Evolutionary conservation across 2,888 invertebrate species (phyloP).

Genomic region (Cheilosia impressa): DNA sequence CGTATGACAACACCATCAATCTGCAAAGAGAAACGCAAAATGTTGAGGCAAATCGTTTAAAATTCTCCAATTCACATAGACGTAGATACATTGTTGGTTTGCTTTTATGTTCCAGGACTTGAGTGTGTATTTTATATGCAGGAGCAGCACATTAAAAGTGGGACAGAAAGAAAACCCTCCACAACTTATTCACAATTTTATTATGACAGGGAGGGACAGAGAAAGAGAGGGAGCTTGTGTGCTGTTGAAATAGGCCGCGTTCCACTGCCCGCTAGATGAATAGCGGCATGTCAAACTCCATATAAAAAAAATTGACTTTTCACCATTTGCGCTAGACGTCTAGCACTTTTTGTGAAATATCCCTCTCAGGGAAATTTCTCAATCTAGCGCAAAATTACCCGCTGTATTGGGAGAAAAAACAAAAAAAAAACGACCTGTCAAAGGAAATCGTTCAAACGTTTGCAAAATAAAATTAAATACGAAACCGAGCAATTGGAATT

Average conservation of each 20-base stretch:
- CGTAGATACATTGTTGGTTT: conserved; percentile 7
- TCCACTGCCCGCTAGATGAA: too few species aligned
- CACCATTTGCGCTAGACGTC: too few species aligned
- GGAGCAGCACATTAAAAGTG: not conserved
- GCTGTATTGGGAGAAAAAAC: too few species aligned
- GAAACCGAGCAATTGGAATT: too few species aligned
- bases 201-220: not conserved
- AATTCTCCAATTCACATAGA: not conserved
- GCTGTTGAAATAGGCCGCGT: not conserved
- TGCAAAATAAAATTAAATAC: too few species aligned
- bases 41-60: not conserved
- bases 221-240: not conserved
- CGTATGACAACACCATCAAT: conserved; percentile 96
- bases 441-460: too few species aligned
- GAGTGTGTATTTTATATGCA: not conserved
- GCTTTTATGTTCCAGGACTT: not conserved
- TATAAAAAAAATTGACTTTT: too few species aligned
- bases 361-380: too few species aligned
- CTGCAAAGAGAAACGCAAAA: conserved; percentile 78
- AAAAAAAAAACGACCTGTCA: too few species aligned
- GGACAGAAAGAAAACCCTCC: not conserved
- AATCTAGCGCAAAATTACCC: too few species aligned
- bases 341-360: too few species aligned
- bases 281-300: too few species aligned
- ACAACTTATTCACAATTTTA: not conserved